Base-by-base conservation (phyloP, 2,113 vertebrate genomes). In the Archilochus colubris region DNA sequence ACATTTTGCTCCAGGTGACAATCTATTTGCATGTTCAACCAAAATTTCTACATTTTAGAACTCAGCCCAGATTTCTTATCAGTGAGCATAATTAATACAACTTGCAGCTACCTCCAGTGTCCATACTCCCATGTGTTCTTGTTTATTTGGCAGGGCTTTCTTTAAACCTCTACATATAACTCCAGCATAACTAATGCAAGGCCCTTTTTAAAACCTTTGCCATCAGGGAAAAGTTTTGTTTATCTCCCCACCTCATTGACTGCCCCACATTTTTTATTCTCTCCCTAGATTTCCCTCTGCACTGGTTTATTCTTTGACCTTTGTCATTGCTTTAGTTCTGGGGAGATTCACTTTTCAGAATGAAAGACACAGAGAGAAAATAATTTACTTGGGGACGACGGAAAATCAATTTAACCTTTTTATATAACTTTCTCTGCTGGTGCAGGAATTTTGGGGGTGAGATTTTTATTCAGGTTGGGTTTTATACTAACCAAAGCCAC, bases 321-420 rank as follows among this genome's bases (percentile, higher is more conserved):
- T 87, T 91, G 59, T 48, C 48, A 78, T 8, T 58, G 58, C 46
- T 18, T 66, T 76, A 88, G 82, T 50, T 93, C 85, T 88, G 69
- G 44, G 55, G 40, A 80, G 59, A 88, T 61, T 92, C 86, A 70
- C 76, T 86, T 91, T 91, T 51, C 68, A 43, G 63, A 92, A 62
- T 24, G 86, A 86, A 90, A 80, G 8, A 90, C 90, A 79, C 24
- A 84, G 84, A 62, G 31, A 72, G 67, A 79, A 94, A 93, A 94
- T 88, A 40, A 90, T 90, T 90, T 86, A 94, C 76, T 62, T 80
- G 31, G 11, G 21, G 36, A 64, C 7, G 28, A 83, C 0, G 54
- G 72, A 92, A 93, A 77, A 48, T 48, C 48, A 20, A 91, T 43
- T 64, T 82, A 58, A 50, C 15, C 6, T 43, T 74, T 85, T 82